Evolutionary conservation across 1,140 invertebrate species (phyloP).

Genomic region (Drosophila kepulauana): DNA sequence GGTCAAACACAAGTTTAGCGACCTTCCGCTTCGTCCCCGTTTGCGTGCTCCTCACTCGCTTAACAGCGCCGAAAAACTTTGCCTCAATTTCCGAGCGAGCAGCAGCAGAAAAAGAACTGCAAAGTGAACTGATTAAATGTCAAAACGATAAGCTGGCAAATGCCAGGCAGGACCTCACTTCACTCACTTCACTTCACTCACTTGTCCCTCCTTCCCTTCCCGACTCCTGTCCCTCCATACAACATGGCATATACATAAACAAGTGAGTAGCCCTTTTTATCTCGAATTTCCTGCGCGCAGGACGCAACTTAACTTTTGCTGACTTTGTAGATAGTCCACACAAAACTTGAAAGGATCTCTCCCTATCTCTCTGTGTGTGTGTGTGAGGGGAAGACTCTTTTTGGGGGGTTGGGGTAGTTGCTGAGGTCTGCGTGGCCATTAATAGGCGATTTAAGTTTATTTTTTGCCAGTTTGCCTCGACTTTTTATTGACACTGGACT

Average conservation of each 20-base stretch:
- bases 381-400: neutral
- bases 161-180: neutral
- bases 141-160: slow-evolving; percentile 50
- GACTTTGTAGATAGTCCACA: slow-evolving; percentile 56
- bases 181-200: no score
- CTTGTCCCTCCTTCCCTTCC: no score
- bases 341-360: slow-evolving; percentile 38
- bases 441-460: slow-evolving; percentile 81
- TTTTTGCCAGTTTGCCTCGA: slow-evolving; percentile 67
- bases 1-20: slow-evolving; percentile 62
- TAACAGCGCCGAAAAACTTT: slow-evolving; percentile 13
- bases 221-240: neutral
- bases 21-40: neutral
- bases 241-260: slow-evolving; percentile 12
- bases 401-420: neutral
- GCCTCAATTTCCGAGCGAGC: slow-evolving; percentile 6
- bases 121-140: slow-evolving; percentile 55
- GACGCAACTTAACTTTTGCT: slow-evolving; percentile 70
- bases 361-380: neutral
- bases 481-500: slow-evolving; percentile 70
- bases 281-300: slow-evolving; percentile 43
- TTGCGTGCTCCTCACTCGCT: neutral
- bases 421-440: slow-evolving; percentile 45
- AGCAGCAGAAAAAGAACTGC: slow-evolving; percentile 27
- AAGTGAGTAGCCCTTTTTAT: slow-evolving; percentile 42